These are phyloP conservation scores for Toxotes jaculatrix DNA, from an alignment of 2,113 vertebrate species.

Conservation along the genomic window DNA sequence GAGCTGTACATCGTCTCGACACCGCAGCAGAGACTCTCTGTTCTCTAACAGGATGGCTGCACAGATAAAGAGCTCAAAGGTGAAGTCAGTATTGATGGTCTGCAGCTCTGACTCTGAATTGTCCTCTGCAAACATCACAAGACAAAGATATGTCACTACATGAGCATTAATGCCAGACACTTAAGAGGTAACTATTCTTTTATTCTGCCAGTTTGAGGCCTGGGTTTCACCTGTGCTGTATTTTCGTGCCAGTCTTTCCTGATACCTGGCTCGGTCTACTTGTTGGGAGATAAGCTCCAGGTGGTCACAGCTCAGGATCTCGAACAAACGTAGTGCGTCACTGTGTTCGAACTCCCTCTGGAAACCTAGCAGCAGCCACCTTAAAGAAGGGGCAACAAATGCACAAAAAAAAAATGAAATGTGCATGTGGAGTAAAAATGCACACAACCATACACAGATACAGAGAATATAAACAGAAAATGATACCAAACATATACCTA, in stretches of 20 bases:
- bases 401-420: neutral
- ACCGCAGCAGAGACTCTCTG: conserved; percentile 79
- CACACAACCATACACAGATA: neutral
- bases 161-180: neutral
- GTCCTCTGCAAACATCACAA: conserved; percentile 67
- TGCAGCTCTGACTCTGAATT: conserved; percentile 61
- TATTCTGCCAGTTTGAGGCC: neutral
- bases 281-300: conserved; percentile 85
- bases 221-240: conserved; percentile 71
- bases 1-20: conserved; percentile 82
- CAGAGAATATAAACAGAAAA: neutral
- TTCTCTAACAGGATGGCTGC: conserved; percentile 85
- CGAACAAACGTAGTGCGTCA: conserved; percentile 86
- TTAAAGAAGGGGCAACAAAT: conserved; percentile 44
- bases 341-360: conserved; percentile 87
- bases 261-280: conserved; percentile 80
- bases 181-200: neutral
- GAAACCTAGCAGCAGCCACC: conserved; percentile 88
- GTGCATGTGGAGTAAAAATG: neutral
- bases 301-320: conserved; percentile 87
- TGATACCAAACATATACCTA: conserved; percentile 71
- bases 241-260: conserved; percentile 78
- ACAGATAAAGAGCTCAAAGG: conserved; percentile 88
- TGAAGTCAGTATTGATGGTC: conserved; percentile 84
- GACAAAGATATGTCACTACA: neutral